These are phyloP conservation scores for Melitaea athalia DNA, from an alignment of 2,888 invertebrate genomes.

Conservation along the genomic window DNA sequence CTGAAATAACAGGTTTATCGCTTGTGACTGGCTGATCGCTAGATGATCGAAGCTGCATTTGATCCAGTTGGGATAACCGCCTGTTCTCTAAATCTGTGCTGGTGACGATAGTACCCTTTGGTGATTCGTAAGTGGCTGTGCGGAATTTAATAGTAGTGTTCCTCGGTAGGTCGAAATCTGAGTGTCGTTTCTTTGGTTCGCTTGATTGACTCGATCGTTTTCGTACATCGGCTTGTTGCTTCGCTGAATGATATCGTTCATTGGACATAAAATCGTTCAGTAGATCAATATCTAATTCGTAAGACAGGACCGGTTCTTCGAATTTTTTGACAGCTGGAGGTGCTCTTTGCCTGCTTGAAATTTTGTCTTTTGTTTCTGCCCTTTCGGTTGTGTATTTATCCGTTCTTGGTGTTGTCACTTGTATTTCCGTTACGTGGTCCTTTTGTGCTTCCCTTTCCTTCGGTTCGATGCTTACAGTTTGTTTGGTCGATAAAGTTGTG, in stretches of 20 bases:
- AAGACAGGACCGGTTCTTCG: conserved; percentile 65
- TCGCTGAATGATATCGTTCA: conserved; percentile 72
- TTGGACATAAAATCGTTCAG: conserved; percentile 77
- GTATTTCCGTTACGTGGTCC: conserved; percentile 88
- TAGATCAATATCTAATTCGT: conserved; percentile 72
- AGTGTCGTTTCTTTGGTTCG: conserved; percentile 78
- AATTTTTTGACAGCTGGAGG: conserved; percentile 48
- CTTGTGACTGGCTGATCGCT: conserved; percentile 51
- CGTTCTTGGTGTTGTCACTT: conserved; percentile 83
- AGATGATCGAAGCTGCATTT: conserved; percentile 61
- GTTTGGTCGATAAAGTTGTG: conserved; percentile 64
- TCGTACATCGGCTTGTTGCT: conserved; percentile 63
- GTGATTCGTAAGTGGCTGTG: conserved; percentile 84
- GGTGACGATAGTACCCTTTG: conserved; percentile 78
- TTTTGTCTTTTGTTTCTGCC: conserved; percentile 61
- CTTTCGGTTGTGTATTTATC: conserved; percentile 61
- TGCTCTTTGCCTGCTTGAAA: conserved; percentile 68
- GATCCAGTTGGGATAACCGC: conserved; percentile 81
- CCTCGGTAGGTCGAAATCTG: conserved; percentile 77
- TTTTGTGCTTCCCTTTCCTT: conserved; percentile 54
- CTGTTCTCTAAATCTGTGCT: conserved; percentile 81
- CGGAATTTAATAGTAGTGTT: conserved; percentile 84
- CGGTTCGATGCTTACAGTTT: conserved; percentile 56
- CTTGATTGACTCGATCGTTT: conserved; percentile 67
- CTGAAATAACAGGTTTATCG: conserved; percentile 67